Conservation (phyloP, 2,888 invertebrate species). For the Heliothis peltigera region DNA sequence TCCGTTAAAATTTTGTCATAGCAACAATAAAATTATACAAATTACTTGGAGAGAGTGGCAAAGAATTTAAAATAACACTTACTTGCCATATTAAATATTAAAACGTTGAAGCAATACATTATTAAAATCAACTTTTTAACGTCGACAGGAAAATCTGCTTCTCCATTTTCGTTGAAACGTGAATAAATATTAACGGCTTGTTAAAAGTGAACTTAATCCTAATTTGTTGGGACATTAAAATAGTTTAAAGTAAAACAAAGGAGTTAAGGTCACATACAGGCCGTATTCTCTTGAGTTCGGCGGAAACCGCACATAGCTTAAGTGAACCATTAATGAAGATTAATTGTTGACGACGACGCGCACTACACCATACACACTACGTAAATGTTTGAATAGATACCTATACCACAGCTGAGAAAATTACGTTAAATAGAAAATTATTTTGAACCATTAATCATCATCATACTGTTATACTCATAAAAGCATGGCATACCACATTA, state of each 20-base stretch:
- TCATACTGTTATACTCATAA: conserved; percentile 42
- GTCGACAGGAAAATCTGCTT: conserved; percentile 19
- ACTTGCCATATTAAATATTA: conserved; percentile 24
- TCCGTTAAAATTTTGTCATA: conserved; percentile 44
- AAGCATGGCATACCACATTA: conserved; percentile 48
- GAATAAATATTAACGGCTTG: conserved; percentile 54
- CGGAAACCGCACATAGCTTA: conserved; percentile 81
- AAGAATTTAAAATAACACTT: conserved; percentile 38
- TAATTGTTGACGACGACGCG: conserved; percentile 81
- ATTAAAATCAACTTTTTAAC: conserved; percentile 27
- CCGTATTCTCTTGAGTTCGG: conserved; percentile 70
- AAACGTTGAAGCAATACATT: conserved; percentile 20
- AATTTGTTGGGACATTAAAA: conserved; percentile 71
- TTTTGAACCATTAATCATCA: conserved; percentile 60
- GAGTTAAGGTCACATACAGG: conserved; percentile 67
- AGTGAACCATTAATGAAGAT: conserved; percentile 87
- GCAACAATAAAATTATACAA: conserved; percentile 49
- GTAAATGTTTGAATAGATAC: conserved; percentile 56
- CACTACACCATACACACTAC: conserved; percentile 64
- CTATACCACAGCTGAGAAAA: conserved; percentile 54
- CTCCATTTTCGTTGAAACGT: conserved; percentile 25
- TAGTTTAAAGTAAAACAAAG: conserved; percentile 69
- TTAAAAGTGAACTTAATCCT: conserved; percentile 58
- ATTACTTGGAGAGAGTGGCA: conserved; percentile 31
- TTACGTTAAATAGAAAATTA: conserved; percentile 57